Evolutionary conservation across 1,140 invertebrate species (phyloP), one percentile per base, ranked within the genome.

Genomic region (Apis florea): DNA sequence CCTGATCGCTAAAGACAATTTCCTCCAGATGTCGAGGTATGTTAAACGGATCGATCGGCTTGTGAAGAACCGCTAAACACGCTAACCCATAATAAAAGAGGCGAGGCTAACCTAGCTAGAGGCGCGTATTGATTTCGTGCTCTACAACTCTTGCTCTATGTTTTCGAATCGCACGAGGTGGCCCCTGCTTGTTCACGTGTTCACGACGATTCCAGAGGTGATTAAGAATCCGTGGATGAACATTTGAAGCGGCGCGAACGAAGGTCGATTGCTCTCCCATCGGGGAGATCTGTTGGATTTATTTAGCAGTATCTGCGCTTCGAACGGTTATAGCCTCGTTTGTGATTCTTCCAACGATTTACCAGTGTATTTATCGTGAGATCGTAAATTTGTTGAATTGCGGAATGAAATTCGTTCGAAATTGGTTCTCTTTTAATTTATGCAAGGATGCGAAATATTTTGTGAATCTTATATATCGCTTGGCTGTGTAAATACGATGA

Each of bases 31-130:
- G 56, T 26, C 6, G 17, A 79, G 51, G 40, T 53, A 68, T 72
- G 79, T 17, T 69, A 79, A 73, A 83, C 59, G 75, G 73, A 86
- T 86, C 85, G 84, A 86, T 86, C 47, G 40, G 72, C 81, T 83
- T 70, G 21, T 56, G 58, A 83, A 77, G 68, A 72, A 73, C 66
- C 56, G 49, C 47, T 61, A 69, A 58, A 79, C 64, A 68, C 54
- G 73, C 64, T 21, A 76, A 26, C 24, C 47, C 11, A 21, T 69
- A 76, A 69, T 77, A 77, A 64, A 77, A 82, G 73, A 76, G 64
- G 24, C 56, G 64, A 69, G 73, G 70, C 54, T 72, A 72, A 58
- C n/a, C 9, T 64, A 40, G 31, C 19, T 61, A 26, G n/a, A 61
- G 11, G 31, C 8, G 19, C 40, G 40, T 66, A 80, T 80, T 56